Percentiles rank a stretch among this genome's conserved stretches.
These are phyloP conservation scores for Arrhamphus sclerolepis DNA, from an alignment of 2,797 vertebrate genomes.

Conservation along the genomic window DNA sequence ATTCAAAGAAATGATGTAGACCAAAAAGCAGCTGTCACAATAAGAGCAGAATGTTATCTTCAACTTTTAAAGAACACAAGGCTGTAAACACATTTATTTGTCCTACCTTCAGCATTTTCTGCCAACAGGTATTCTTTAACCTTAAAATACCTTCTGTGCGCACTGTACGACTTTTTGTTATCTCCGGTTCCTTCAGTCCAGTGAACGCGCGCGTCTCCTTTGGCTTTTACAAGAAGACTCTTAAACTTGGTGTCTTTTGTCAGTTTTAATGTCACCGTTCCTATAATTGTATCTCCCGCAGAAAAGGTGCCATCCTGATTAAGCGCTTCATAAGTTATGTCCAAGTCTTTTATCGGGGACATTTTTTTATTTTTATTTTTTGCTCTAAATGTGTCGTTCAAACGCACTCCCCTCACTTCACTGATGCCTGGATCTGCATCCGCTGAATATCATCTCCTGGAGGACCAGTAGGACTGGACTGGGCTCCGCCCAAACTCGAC, in stretches of 20 bases:
- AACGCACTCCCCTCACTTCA: no score
- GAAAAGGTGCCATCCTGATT: constrained; percentile 78
- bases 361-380: no score
- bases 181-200: constrained; percentile 81
- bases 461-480: no score
- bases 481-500: no score
- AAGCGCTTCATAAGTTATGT: constrained; percentile 18
- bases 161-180: constrained; percentile 66
- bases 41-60: no score
- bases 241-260: constrained; percentile 84
- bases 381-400: neutral
- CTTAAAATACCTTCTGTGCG: constrained; percentile 87
- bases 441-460: no score
- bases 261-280: constrained; percentile 84
- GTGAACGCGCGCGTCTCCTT: constrained; percentile 85
- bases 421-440: no score
- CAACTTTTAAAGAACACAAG: no score
- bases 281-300: constrained; percentile 86
- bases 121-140: constrained; percentile 83
- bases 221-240: constrained; percentile 82
- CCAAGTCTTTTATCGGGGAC: constrained; percentile 46
- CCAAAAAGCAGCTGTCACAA: no score
- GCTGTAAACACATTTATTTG: neutral
- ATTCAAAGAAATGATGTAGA: no score
- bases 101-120: constrained; percentile 78